Evolutionary conservation across 2,113 vertebrate genomes (phyloP).

Genomic region (Odocoileus virginianus): DNA sequence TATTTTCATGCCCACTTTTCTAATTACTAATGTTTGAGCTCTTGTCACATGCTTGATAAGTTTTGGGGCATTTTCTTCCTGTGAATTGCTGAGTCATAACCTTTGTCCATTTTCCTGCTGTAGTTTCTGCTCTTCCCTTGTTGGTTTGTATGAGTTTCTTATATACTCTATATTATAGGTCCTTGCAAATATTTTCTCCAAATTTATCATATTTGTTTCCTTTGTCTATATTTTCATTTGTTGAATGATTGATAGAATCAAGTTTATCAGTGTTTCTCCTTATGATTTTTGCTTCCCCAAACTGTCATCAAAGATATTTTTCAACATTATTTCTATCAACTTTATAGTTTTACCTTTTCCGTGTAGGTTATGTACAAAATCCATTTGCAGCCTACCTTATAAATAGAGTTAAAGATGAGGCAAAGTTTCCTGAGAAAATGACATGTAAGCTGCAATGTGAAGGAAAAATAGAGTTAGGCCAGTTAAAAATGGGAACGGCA

Average conservation of each 20-base stretch:
- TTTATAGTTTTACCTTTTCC: neutral
- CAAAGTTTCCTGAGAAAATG: neutral
- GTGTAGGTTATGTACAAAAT: neutral
- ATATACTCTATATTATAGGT: neutral
- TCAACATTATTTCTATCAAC: neutral
- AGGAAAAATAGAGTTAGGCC: neutral
- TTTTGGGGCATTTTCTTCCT: neutral
- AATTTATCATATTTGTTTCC: neutral
- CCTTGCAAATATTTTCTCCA: neutral
- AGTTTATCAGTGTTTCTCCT: neutral
- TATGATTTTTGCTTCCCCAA: neutral
- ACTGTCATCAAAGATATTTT: neutral
- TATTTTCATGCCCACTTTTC: neutral
- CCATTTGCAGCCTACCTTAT: neutral
- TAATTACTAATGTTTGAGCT: neutral
- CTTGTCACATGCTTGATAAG: neutral
- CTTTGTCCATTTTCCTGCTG: neutral
- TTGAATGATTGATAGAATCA: neutral
- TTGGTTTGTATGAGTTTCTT: neutral
- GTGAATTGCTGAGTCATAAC: neutral
- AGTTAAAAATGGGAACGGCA: neutral
- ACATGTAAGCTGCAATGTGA: neutral
- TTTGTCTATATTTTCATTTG: neutral
- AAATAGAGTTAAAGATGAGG: neutral
- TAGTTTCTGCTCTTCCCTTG: neutral